Conservation (phyloP, 2,113 vertebrate species). For the Lophochroa leadbeateri region DNA sequence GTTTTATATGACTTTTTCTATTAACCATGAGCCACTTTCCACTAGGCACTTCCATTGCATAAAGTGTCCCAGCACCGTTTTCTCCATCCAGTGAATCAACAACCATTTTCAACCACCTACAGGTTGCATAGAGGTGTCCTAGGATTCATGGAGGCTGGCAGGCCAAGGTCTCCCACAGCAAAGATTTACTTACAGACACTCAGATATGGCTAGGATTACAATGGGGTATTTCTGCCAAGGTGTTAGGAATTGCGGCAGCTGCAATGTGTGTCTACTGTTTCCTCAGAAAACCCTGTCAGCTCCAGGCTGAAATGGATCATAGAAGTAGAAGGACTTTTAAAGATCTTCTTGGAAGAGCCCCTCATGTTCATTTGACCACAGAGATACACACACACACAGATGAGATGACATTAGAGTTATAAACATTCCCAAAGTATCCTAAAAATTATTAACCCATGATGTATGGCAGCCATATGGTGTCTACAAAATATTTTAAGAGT, state of each 20-base stretch:
- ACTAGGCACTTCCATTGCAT: not conserved
- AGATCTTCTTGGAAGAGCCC: not conserved
- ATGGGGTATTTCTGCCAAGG: not conserved
- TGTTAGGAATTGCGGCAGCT: not conserved
- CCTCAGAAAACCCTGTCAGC: not conserved
- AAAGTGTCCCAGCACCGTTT: not conserved
- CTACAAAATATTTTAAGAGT: not conserved
- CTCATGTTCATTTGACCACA: not conserved
- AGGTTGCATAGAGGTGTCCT: not conserved
- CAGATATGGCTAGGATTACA: not conserved
- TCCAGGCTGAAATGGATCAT: not conserved
- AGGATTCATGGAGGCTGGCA: not conserved
- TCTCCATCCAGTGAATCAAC: not conserved
- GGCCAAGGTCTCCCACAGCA: accelerated
- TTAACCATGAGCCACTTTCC: not conserved
- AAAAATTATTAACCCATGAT: not conserved
- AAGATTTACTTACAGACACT: not conserved
- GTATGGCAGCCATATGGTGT: not conserved
- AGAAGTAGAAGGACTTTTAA: not conserved
- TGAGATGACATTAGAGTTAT: not conserved
- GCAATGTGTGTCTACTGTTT: not conserved
- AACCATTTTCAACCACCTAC: not conserved
- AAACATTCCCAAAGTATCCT: not conserved
- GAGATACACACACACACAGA: not conserved
- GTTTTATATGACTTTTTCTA: not conserved